Evolutionary conservation across 2,888 invertebrate species (phyloP).

Genomic region (Tetanocera ferruginea): DNA sequence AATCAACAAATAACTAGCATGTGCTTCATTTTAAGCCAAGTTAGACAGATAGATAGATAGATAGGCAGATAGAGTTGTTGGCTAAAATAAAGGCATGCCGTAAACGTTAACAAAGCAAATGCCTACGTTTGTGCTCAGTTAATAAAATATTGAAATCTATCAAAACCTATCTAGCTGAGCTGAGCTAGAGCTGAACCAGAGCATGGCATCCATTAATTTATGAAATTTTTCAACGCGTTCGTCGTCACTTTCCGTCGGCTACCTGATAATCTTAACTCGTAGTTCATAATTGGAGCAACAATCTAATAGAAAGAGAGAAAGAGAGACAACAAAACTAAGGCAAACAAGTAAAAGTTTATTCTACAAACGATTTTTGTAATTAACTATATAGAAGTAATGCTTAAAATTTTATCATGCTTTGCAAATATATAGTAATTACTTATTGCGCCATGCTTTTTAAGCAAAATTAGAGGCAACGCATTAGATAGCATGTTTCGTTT

Average conservation of each 20-base stretch:
- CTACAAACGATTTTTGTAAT: too few species aligned
- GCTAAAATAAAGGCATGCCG: background rate
- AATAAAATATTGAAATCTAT: background rate
- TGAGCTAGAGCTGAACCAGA: background rate
- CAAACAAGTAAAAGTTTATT: too few species aligned
- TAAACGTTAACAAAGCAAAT: background rate
- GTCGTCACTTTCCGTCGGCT: background rate
- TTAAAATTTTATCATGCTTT: too few species aligned
- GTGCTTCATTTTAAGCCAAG: background rate
- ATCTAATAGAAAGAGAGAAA: background rate
- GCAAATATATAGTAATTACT: too few species aligned
- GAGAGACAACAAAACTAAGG: too few species aligned
- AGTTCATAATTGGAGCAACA: background rate
- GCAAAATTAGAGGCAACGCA: too few species aligned
- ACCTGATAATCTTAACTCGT: background rate
- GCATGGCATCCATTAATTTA: conserved; percentile 7
- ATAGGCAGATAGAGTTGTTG: too few species aligned
- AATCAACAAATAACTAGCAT: background rate
- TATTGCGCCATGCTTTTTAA: too few species aligned
- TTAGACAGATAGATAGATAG: background rate
- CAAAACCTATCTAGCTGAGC: background rate
- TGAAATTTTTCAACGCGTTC: conserved; percentile 17
- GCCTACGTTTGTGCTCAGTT: background rate
- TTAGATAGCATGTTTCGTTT: too few species aligned
- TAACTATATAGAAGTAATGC: too few species aligned